A percentile compares a stretch with the other conserved stretches of the same genome.
phyloP scores from a whole-genome alignment of 2,888 invertebrate species.

The Synergus itoensis region DNA sequence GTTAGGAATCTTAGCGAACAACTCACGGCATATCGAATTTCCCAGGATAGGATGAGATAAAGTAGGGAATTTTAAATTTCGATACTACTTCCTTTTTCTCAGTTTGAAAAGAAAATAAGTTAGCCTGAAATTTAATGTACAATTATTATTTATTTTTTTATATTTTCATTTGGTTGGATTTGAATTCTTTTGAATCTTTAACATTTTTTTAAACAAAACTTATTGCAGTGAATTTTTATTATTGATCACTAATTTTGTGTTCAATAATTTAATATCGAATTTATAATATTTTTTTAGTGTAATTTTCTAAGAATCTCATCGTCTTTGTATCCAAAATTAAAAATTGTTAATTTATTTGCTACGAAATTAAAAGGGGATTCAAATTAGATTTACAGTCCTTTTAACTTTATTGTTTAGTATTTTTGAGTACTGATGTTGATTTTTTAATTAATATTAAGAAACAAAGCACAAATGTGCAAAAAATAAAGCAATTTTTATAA shows the following conservation, averaged over 20 bases:
- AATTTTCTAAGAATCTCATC: not conserved
- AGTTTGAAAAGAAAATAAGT: constrained; percentile 94
- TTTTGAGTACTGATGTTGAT: not conserved
- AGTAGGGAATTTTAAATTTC: constrained; percentile 93
- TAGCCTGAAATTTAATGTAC: constrained; percentile 79
- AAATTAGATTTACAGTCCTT: not conserved
- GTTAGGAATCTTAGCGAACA: not conserved
- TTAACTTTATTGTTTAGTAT: not conserved
- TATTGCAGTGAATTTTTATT: not conserved
- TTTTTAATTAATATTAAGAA: not conserved
- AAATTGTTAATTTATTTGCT: not conserved
- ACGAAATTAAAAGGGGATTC: not conserved
- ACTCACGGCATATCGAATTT: constrained; percentile 94
- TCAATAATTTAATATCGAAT: not conserved
- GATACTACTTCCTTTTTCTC: constrained; percentile 98
- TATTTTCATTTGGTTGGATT: constrained; percentile 2
- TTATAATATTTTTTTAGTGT: not conserved
- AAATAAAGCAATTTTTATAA: constrained; percentile 46
- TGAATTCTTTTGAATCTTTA: not conserved
- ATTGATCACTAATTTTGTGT: not conserved
- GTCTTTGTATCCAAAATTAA: not conserved
- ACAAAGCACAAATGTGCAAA: constrained; percentile 3
- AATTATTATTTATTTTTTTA: constrained; percentile 7
- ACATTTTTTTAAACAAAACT: not conserved
- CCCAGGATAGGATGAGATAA: constrained; percentile 96